Percentiles rank a stretch among this genome's conserved stretches.
Evolutionary conservation across 1,140 invertebrate species (phyloP).

Genomic region (Drosophila punjabiensis): DNA sequence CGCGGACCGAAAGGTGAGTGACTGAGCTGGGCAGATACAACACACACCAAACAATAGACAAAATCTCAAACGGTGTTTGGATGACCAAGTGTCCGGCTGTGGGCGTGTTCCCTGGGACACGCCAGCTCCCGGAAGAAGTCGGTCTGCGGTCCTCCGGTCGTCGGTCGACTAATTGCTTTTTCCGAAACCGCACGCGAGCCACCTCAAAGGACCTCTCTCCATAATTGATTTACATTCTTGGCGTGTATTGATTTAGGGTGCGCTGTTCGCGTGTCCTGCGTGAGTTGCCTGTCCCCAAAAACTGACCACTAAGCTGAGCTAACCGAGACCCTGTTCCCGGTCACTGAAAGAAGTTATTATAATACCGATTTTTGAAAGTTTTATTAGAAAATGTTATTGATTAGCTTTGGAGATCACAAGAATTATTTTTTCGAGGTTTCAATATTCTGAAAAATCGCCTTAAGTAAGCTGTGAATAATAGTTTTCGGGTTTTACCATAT

Average conservation of each 20-base stretch:
- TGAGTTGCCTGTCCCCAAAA: constrained; percentile 45
- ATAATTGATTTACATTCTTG: constrained; percentile 79
- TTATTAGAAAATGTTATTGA: neutral
- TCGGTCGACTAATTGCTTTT: constrained; percentile 72
- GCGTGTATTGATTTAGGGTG: constrained; percentile 75
- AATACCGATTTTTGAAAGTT: neutral
- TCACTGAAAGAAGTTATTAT: constrained; percentile 15
- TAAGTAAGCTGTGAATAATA: neutral
- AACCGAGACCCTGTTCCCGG: constrained; percentile 2
- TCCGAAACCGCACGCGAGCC: constrained; percentile 58
- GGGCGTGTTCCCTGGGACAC: constrained; percentile 62
- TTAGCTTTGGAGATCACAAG: neutral
- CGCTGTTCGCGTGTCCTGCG: constrained; percentile 68
- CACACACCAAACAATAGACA: constrained; percentile 18
- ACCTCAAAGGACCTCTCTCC: constrained; percentile 32
- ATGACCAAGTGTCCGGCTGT: constrained; percentile 19
- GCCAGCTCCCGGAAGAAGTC: constrained; percentile 28
- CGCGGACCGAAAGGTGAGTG: constrained; percentile 69
- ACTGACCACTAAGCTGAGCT: constrained; percentile 33
- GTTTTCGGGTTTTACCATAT: too few species aligned
- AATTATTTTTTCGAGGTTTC: neutral
- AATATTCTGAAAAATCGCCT: neutral
- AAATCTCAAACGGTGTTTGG: constrained; percentile 30
- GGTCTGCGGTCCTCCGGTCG: constrained; percentile 11
- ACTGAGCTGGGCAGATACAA: neutral